These are phyloP conservation scores for Neoarius graeffei DNA, from an alignment of 2,113 vertebrate species.

Conservation along the genomic window DNA sequence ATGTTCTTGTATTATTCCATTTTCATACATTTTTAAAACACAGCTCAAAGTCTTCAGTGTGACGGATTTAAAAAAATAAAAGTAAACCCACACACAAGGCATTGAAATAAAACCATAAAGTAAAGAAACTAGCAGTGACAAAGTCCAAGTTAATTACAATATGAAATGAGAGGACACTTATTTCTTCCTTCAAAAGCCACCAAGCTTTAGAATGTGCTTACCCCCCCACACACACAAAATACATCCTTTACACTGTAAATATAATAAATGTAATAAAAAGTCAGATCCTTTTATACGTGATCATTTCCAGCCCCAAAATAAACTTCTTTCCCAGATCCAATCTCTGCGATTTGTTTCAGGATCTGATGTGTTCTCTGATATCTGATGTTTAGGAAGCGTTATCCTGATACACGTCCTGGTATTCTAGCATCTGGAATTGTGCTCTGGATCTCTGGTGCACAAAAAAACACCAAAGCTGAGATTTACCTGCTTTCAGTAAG, in stretches of 20 bases:
- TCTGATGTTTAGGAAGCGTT: neutral
- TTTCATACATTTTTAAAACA: neutral
- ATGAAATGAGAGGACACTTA: neutral
- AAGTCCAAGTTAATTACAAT: neutral
- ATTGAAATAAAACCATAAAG: too few species aligned
- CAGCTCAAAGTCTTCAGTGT: neutral
- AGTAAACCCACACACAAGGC: too few species aligned
- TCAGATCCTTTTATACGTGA: too few species aligned
- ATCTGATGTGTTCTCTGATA: too few species aligned
- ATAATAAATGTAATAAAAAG: neutral
- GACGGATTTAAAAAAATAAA: too few species aligned
- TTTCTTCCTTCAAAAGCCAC: too few species aligned
- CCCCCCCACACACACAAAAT: neutral
- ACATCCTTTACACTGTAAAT: neutral
- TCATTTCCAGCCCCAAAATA: too few species aligned
- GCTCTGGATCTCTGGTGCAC: too few species aligned
- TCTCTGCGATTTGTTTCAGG: too few species aligned
- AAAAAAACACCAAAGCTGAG: neutral
- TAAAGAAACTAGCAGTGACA: neutral
- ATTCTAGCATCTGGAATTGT: too few species aligned
- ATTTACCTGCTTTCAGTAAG: conserved; percentile 76
- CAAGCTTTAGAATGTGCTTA: too few species aligned
- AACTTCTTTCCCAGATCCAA: too few species aligned
- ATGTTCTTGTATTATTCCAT: neutral
- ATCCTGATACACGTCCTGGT: neutral